phyloP scores from a whole-genome alignment of 2,888 invertebrate species.

The Acrobasis suavella region DNA sequence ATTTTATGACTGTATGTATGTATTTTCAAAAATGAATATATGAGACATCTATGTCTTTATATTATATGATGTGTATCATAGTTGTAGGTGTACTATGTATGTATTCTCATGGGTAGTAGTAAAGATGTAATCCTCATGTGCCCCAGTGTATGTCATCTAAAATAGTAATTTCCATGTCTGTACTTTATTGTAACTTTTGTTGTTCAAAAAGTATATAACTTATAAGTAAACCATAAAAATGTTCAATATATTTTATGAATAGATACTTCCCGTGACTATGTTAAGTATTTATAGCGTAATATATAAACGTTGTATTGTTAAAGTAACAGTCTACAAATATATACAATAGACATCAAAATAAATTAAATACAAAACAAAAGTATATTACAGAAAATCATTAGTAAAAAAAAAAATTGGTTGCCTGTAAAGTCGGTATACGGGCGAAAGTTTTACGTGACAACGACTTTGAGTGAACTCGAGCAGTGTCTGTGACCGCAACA shows the following conservation, averaged over 20 bases:
- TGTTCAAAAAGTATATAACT: neutral
- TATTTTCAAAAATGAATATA: constrained; percentile 5
- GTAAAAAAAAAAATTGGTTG: too few relatives aligned
- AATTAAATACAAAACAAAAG: too few relatives aligned
- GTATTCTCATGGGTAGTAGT: constrained; percentile 19
- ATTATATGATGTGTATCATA: constrained; percentile 6
- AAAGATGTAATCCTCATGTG: constrained; percentile 28
- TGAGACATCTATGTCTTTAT: neutral
- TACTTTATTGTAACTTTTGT: constrained; percentile 5
- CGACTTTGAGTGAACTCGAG: too few relatives aligned
- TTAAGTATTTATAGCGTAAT: constrained; percentile 25
- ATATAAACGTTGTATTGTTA: constrained; percentile 9
- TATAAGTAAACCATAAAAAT: constrained; percentile 25
- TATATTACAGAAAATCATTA: too few relatives aligned
- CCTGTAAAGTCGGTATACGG: too few relatives aligned
- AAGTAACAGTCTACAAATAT: constrained; percentile 13
- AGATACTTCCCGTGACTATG: constrained; percentile 31
- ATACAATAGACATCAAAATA: neutral
- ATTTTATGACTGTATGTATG: neutral
- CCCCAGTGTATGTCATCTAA: constrained; percentile 26
- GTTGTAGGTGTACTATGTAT: constrained; percentile 11
- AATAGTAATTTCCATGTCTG: constrained; percentile 25
- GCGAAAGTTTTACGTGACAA: too few relatives aligned
- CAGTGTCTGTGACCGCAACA: too few relatives aligned
- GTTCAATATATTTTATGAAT: constrained; percentile 30